Base-by-base conservation (phyloP, 2,888 invertebrate genomes). In the Catocala nupta region DNA sequence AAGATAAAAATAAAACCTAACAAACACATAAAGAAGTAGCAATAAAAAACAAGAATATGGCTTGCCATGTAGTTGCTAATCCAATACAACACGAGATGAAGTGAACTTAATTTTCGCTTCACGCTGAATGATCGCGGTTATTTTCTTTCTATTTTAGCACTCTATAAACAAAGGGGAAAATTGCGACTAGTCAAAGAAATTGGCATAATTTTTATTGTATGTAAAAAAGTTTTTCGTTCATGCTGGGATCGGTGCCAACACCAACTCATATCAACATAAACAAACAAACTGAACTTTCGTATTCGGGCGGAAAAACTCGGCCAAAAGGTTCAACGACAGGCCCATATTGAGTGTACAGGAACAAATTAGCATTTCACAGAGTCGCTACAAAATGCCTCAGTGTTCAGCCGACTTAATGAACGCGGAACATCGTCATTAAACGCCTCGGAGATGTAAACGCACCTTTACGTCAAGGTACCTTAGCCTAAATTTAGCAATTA, bases 331-430 rank as follows among this genome's bases (percentile, higher is more conserved):
- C 81, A 74, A 71, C 80, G 81, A 87, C 89, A 86, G 78, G 85
- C 84, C 80, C 83, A 91, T 93, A 93, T 94, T 91, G 93, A 84
- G 81, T 88, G 88, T 89, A 87, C 88, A 83, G 85, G 83, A 83
- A 85, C 81, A 85, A 88, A 94, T 94, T 93, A 91, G 92, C 94
- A 94, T 93, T 86, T 91, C 91, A 93, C 83, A 91, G 91, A 88
- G 87, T 82, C 81, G 89, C 83, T 86, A 89, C 89, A 88, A 90
- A 90, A 91, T 88, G 84, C 84, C 81, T 80, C 77, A 81, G 81
- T 64, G 63, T 83, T 80, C 83, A 81, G 84, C 78, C 79, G 86
- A 85, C 85, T 92, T 92, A 92, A 93, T 93, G 89, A 92, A 91
- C 86, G 84, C 71, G 78, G 87, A 89, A 91, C 92, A 88, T 84